Conservation (phyloP, 2,113 vertebrate species). For the Piprites chloris region DNA sequence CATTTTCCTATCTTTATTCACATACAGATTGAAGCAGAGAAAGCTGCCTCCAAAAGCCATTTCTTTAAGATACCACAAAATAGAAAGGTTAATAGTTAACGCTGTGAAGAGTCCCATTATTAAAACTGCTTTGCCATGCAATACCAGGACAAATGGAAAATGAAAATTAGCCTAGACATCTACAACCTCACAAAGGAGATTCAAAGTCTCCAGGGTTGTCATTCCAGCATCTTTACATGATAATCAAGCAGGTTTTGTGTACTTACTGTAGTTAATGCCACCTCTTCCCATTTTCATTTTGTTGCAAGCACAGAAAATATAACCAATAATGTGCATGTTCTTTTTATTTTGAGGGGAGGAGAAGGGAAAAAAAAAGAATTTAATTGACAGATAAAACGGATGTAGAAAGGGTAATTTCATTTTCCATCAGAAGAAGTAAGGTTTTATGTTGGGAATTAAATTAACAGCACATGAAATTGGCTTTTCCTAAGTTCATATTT, state of each 20-base stretch:
- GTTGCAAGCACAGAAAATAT: constrained; percentile 54
- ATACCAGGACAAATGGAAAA: constrained; percentile 62
- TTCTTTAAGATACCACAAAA: constrained; percentile 39
- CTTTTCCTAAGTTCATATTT: constrained; percentile 77
- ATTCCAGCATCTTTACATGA: constrained; percentile 51
- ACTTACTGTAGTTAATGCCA: constrained; percentile 48
- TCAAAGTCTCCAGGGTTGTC: constrained; percentile 22
- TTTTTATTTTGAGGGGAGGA: constrained; percentile 46
- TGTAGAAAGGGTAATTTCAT: constrained; percentile 78
- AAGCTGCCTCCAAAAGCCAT: constrained; percentile 1
- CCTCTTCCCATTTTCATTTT: constrained; percentile 63
- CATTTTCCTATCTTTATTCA: constrained; percentile 37
- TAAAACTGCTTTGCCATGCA: constrained; percentile 57
- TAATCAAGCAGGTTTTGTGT: constrained; percentile 52
- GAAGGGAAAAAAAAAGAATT: constrained; percentile 31
- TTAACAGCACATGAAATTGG: constrained; percentile 82
- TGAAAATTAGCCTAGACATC: constrained; percentile 54
- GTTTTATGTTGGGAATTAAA: constrained; percentile 78
- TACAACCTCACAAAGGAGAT: constrained; percentile 30
- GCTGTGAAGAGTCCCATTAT: constrained; percentile 2
- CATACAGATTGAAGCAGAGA: not conserved
- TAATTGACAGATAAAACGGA: constrained; percentile 77
- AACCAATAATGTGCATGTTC: constrained; percentile 52
- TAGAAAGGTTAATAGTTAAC: constrained; percentile 55
- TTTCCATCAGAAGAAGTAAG: constrained; percentile 77